These are phyloP conservation scores for Hylaeus volcanicus DNA, from an alignment of 1,140 invertebrate species.

Conservation along the genomic window DNA sequence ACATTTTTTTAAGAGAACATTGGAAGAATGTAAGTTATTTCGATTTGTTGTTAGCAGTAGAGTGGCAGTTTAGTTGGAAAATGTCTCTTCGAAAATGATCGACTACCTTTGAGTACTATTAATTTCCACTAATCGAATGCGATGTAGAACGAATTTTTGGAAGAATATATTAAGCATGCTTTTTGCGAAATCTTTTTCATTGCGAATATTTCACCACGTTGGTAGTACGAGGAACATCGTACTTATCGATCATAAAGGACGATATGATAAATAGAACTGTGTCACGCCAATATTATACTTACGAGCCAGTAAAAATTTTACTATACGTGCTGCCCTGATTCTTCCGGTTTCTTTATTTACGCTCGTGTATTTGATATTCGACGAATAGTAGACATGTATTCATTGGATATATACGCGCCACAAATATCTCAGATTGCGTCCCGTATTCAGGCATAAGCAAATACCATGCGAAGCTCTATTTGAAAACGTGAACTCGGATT, in stretches of 20 bases:
- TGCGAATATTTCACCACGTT: background rate
- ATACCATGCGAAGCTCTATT: too few species aligned
- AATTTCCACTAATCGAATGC: too few species aligned
- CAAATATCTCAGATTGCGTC: slow-evolving; percentile 4
- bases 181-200: background rate
- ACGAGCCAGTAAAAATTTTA: background rate
- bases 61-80: too few species aligned
- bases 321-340: background rate
- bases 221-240: background rate
- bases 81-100: too few species aligned
- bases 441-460: background rate
- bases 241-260: background rate
- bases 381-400: background rate
- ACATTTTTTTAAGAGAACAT: too few species aligned
- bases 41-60: too few species aligned
- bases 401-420: background rate
- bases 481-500: too few species aligned
- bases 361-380: slow-evolving; percentile 1
- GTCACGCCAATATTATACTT: background rate
- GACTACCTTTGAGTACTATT: too few species aligned
- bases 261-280: background rate
- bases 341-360: slow-evolving; percentile 13
- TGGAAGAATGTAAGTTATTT: too few species aligned
- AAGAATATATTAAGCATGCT: too few species aligned
- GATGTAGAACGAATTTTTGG: too few species aligned